These are phyloP conservation scores for Madoqua kirkii DNA, from an alignment of 2,113 vertebrate species.

Conservation along the genomic window DNA sequence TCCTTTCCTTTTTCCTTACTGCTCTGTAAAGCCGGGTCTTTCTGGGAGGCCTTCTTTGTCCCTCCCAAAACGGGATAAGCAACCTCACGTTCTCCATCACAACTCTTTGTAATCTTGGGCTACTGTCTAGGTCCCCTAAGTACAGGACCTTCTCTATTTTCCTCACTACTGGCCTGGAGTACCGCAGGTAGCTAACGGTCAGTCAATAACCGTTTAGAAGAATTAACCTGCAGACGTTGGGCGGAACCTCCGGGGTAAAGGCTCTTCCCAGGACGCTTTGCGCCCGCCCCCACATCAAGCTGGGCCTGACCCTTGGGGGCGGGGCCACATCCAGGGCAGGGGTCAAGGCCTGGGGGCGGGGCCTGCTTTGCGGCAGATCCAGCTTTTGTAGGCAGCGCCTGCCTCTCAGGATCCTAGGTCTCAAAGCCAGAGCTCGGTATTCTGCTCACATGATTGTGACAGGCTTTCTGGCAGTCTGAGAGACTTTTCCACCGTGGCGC, in stretches of 20 bases:
- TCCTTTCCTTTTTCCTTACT: background rate
- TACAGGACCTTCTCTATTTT: background rate
- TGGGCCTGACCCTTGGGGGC: background rate
- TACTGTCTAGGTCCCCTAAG: background rate
- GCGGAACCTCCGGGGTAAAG: background rate
- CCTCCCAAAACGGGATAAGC: background rate
- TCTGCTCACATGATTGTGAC: too few species aligned
- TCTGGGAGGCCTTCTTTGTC: background rate
- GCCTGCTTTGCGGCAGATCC: rapidly evolving
- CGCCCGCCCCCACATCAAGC: background rate
- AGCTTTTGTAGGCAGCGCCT: too few species aligned
- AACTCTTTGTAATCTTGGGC: background rate
- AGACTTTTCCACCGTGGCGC: background rate
- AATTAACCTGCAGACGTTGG: rapidly evolving
- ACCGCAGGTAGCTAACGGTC: background rate
- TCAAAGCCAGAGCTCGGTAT: background rate
- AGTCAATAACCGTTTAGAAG: background rate
- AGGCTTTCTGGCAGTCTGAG: background rate
- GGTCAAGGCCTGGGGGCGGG: background rate
- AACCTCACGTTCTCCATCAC: background rate
- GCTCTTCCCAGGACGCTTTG: background rate
- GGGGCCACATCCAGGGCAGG: rapidly evolving
- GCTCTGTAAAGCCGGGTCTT: background rate
- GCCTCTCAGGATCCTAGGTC: background rate
- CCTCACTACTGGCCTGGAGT: too few species aligned